phyloP scores from a whole-genome alignment of 2,888 invertebrate genomes.

The Caenorhabditis sp. region DNA sequence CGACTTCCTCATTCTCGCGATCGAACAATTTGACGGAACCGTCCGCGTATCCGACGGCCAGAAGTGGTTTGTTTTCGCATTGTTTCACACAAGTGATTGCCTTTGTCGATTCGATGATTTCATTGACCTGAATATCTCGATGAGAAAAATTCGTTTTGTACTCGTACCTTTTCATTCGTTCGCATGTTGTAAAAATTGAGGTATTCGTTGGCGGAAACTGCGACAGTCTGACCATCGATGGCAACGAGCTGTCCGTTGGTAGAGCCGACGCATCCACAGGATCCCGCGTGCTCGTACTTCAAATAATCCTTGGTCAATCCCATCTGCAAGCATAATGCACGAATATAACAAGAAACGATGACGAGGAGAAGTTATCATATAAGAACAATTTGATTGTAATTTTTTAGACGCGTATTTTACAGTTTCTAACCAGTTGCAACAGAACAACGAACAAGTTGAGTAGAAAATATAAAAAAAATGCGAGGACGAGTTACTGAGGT shows the following conservation, averaged over 20 bases:
- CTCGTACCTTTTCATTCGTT: slow-evolving; percentile 86
- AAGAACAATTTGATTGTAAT: too few species aligned
- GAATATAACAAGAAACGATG: too few species aligned
- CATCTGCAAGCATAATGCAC: slow-evolving; percentile 65
- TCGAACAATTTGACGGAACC: slow-evolving; percentile 83
- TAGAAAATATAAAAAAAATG: too few species aligned
- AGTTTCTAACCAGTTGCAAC: too few species aligned
- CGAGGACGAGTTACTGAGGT: too few species aligned
- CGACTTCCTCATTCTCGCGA: slow-evolving; percentile 81
- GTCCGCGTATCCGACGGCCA: slow-evolving; percentile 93
- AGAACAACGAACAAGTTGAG: too few species aligned
- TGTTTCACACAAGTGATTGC: slow-evolving; percentile 87
- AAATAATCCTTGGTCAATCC: slow-evolving; percentile 89
- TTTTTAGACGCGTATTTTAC: too few species aligned
- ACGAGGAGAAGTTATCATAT: too few species aligned
- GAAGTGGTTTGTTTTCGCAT: slow-evolving; percentile 86
- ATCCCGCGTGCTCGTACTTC: slow-evolving; percentile 88
- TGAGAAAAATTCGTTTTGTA: too few species aligned
- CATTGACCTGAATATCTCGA: slow-evolving; percentile 61
- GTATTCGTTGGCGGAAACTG: slow-evolving; percentile 94
- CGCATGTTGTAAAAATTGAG: slow-evolving; percentile 94
- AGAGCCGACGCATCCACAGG: slow-evolving; percentile 89
- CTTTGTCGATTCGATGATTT: slow-evolving; percentile 81
- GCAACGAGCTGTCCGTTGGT: slow-evolving; percentile 87
- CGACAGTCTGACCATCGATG: slow-evolving; percentile 87